A percentile compares a stretch with the other conserved stretches of the same genome.
Conservation (phyloP, 2,797 vertebrate species). For the Cynopterus sphinx region DNA sequence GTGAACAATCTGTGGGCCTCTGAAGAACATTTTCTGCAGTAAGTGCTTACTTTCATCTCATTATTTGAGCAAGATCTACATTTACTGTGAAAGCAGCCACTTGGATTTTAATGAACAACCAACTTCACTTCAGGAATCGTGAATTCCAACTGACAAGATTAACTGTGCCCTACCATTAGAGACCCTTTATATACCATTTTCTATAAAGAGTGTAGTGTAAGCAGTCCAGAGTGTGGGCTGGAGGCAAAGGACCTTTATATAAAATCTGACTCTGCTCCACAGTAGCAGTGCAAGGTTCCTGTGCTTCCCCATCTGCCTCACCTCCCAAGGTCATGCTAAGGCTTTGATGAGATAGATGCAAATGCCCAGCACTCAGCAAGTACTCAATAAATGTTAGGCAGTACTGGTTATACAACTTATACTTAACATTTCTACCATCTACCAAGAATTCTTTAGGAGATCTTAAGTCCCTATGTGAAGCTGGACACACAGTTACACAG, state of each 20-base stretch:
- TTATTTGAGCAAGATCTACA: constrained; percentile 48
- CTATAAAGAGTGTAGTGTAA: neutral
- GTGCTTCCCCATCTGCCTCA: neutral
- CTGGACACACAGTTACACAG: neutral
- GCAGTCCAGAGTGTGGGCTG: neutral
- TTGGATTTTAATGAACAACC: constrained; percentile 53
- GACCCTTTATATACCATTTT: neutral
- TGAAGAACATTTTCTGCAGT: constrained; percentile 43
- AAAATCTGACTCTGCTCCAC: neutral
- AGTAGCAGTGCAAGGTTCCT: neutral
- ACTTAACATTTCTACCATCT: neutral
- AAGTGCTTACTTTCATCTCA: constrained; percentile 55
- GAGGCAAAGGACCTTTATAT: neutral
- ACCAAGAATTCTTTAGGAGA: neutral
- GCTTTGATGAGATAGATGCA: neutral
- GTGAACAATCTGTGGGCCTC: constrained; percentile 18
- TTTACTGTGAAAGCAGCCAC: constrained; percentile 16
- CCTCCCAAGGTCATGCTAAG: neutral
- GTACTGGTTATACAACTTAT: neutral
- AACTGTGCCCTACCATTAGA: neutral
- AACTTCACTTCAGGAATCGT: neutral
- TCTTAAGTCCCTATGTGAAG: neutral
- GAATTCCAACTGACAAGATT: constrained; percentile 40
- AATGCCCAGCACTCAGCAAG: neutral
- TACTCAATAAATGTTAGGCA: neutral